phyloP scores from a whole-genome alignment of 2,797 vertebrate species.

The Phalloptychus januarius region DNA sequence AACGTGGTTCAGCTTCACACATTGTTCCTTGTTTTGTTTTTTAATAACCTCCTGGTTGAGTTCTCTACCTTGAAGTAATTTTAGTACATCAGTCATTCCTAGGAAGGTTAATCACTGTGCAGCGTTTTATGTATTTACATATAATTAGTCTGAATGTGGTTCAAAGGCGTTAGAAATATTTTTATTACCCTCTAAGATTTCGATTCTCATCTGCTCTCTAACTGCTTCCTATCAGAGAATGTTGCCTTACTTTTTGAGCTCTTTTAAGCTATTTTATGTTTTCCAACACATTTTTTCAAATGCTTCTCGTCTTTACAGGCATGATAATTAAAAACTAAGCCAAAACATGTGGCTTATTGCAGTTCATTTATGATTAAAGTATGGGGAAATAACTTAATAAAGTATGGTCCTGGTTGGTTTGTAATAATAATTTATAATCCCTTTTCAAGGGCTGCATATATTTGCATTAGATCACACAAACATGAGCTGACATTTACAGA shows the following conservation, averaged over 20 bases:
- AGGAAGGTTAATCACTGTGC: background rate
- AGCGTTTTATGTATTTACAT: background rate
- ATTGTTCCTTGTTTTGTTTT: background rate
- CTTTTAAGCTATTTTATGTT: background rate
- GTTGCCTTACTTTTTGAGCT: background rate
- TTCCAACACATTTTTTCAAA: background rate
- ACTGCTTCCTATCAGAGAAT: background rate
- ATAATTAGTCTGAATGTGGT: background rate
- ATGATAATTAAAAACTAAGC: background rate
- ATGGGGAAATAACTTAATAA: background rate
- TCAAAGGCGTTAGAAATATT: background rate
- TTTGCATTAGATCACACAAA: background rate
- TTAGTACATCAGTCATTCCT: background rate
- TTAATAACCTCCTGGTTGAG: background rate
- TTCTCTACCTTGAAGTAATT: background rate
- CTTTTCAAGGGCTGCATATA: background rate
- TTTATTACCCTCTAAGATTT: background rate
- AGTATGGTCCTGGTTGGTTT: background rate
- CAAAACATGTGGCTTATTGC: background rate
- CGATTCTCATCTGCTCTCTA: background rate
- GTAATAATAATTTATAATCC: background rate
- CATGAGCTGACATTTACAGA: background rate
- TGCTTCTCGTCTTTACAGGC: too few species aligned
- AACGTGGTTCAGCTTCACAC: too few species aligned
- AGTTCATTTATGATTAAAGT: background rate